These are phyloP conservation scores for Pseudochirops cupreus DNA, from an alignment of 2,797 vertebrate species.

Conservation along the genomic window DNA sequence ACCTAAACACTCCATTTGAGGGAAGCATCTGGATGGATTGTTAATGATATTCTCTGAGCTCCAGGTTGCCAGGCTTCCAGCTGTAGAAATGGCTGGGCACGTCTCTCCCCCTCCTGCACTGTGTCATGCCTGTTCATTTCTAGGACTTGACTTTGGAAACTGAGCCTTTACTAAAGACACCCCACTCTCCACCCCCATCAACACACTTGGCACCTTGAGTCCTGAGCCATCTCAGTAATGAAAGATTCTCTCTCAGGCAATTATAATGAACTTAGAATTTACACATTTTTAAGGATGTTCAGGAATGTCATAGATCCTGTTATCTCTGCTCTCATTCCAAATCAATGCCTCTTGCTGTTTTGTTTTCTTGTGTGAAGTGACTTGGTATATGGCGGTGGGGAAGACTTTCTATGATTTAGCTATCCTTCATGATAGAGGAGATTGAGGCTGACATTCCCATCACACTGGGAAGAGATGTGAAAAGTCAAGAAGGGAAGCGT, in stretches of 20 bases:
- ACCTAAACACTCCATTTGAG: neutral
- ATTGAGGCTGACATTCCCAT: neutral
- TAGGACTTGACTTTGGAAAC: conserved; percentile 6
- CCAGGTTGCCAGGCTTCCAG: conserved; percentile 31
- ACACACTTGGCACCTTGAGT: neutral
- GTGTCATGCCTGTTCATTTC: neutral
- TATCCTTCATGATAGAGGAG: neutral
- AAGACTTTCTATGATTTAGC: neutral
- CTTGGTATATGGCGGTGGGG: neutral
- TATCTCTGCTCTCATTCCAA: neutral
- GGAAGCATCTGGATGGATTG: conserved; percentile 20
- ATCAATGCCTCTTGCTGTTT: neutral
- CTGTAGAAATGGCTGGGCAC: neutral
- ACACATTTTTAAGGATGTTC: neutral
- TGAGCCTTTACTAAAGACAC: neutral
- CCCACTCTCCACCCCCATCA: neutral
- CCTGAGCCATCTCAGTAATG: neutral
- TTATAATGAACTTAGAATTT: neutral
- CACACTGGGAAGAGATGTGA: neutral
- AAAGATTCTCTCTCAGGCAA: neutral
- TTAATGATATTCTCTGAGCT: neutral
- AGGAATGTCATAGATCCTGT: neutral
- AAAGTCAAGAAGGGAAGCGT: neutral
- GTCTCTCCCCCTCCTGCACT: neutral
- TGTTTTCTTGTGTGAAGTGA: neutral